Evolutionary conservation across 2,888 invertebrate genomes (phyloP).

Genomic region (Oxystoma pomonae): DNA sequence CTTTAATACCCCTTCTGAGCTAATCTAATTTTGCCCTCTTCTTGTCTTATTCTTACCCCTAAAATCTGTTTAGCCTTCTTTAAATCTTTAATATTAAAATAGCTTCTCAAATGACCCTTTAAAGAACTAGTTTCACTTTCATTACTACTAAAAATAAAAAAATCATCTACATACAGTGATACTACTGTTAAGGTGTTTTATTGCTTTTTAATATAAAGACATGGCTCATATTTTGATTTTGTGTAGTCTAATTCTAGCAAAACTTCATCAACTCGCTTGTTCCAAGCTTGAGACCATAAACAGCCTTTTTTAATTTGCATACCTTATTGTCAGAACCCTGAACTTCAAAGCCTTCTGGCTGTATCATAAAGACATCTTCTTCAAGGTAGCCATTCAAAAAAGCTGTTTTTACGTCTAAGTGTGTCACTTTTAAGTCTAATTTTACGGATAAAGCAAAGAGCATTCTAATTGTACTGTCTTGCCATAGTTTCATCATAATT

Average conservation of each 20-base stretch:
- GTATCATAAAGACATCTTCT: conserved; percentile 27
- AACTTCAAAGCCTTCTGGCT: conserved; percentile 23
- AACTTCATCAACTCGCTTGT: conserved; percentile 20
- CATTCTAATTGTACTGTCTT: conserved; percentile 23
- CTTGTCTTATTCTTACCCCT: conserved; percentile 17
- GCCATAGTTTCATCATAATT: conserved; percentile 31
- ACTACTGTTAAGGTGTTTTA: conserved; percentile 1
- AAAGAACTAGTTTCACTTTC: conserved; percentile 12
- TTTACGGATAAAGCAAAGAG: conserved; percentile 25
- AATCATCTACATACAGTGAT: conserved; percentile 26
- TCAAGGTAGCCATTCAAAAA: conserved; percentile 30
- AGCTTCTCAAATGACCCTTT: conserved; percentile 12
- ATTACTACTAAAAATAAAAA: conserved; percentile 21
- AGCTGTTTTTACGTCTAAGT: conserved; percentile 32
- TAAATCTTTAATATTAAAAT: conserved; percentile 22
- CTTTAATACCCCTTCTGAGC: conserved; percentile 6
- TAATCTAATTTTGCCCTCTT: conserved; percentile 1
- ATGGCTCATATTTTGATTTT: conserved; percentile 24
- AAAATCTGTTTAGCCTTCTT: conserved; percentile 20
- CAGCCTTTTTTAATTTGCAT: conserved; percentile 22
- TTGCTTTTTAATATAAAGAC: conserved; percentile 21
- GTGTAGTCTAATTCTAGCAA: conserved; percentile 18
- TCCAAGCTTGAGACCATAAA: conserved; percentile 28
- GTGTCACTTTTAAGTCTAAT: conserved; percentile 22
- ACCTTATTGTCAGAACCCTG: conserved; percentile 13